These are phyloP conservation scores for Cataglyphis livida DNA, from an alignment of 2,888 invertebrate genomes.

Conservation along the genomic window DNA sequence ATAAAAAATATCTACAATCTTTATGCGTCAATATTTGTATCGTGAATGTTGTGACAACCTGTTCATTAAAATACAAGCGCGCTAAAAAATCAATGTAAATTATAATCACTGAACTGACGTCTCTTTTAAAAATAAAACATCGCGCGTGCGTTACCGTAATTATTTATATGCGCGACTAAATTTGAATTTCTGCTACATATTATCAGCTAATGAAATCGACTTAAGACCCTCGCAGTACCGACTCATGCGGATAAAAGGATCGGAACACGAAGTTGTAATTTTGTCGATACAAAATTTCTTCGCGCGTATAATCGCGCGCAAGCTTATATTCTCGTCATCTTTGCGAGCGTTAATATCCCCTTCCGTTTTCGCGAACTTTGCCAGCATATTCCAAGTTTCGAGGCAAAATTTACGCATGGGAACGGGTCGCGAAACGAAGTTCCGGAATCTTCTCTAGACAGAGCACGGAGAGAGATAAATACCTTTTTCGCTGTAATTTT, in stretches of 20 bases:
- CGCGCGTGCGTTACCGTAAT: neutral
- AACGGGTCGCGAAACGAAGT: conserved; percentile 5
- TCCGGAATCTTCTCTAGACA: conserved; percentile 3
- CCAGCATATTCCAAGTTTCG: neutral
- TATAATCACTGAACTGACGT: neutral
- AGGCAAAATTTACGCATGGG: conserved; percentile 15
- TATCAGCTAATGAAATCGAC: conserved; percentile 8
- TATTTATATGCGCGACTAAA: neutral
- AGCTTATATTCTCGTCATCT: conserved; percentile 30
- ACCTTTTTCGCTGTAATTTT: conserved; percentile 7
- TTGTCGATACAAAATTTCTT: conserved; percentile 16
- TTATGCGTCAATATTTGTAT: neutral
- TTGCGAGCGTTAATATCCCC: conserved; percentile 20
- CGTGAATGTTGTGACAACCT: neutral
- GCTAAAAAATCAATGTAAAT: neutral
- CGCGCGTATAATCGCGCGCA: conserved; percentile 21
- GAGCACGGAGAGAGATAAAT: neutral
- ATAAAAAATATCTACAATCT: neutral
- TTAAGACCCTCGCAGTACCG: neutral
- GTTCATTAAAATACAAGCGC: neutral
- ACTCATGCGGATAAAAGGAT: neutral
- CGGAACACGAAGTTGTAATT: conserved; percentile 20
- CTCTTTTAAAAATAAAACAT: neutral
- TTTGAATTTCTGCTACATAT: neutral
- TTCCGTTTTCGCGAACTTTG: neutral